Conservation (phyloP, 2,888 invertebrate genomes). For the Dioctria rufipes region DNA sequence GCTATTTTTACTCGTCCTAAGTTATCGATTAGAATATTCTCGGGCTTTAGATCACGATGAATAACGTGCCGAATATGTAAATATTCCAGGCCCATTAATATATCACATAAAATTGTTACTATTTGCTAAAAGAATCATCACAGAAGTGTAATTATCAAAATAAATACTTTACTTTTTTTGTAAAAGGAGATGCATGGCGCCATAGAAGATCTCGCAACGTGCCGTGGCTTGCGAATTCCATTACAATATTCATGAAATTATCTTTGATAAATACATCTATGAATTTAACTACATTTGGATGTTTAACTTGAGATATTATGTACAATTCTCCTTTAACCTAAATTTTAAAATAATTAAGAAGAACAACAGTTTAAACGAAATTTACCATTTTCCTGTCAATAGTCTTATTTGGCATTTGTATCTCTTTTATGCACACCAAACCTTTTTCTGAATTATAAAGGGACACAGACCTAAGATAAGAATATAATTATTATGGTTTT, state of each 20-base stretch:
- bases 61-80: slow-evolving; percentile 71
- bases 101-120: slow-evolving; percentile 70
- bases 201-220: slow-evolving; percentile 65
- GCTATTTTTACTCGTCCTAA: slow-evolving; percentile 80
- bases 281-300: slow-evolving; percentile 68
- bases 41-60: slow-evolving; percentile 81
- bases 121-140: slow-evolving; percentile 58
- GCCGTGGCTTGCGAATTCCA: slow-evolving; percentile 68
- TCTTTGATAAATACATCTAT: slow-evolving; percentile 65
- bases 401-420: not conserved
- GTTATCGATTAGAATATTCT: slow-evolving; percentile 80
- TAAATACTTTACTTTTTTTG: too few relatives aligned
- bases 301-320: slow-evolving; percentile 68
- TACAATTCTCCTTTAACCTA: slow-evolving; percentile 62
- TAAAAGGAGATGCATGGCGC: too few relatives aligned
- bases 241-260: slow-evolving; percentile 67
- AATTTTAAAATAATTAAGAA: not conserved
- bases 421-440: slow-evolving; percentile 1
- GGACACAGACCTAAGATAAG: not conserved
- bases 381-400: not conserved
- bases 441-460: not conserved
- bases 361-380: not conserved
- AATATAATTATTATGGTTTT: too few relatives aligned
- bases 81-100: slow-evolving; percentile 69
- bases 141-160: too few relatives aligned